Base-by-base conservation (phyloP, 2,888 invertebrate species). In the Perizoma affinitatum region DNA sequence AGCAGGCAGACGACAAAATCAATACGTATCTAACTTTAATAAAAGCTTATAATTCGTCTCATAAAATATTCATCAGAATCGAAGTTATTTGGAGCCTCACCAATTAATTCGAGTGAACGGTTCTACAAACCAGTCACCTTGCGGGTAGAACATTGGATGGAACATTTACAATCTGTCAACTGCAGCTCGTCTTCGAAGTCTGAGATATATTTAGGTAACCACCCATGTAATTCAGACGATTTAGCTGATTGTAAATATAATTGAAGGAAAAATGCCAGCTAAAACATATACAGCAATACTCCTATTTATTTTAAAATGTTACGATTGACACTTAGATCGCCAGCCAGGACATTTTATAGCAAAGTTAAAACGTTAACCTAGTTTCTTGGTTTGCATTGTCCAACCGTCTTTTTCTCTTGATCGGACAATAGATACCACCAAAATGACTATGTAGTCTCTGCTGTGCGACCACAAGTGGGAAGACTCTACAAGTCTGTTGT, bases 41-140 rank as follows among this genome's bases (percentile, higher is more conserved):
- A 56, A 44, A 54, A 54, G 45, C 55, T 63, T 55, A 50, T 40
- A 40, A 55, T 58, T 53, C 51, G 10, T 53, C 58, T 59, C 52
- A 55, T 63, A 58, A 49, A 63, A 63, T 63, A 63, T 63, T 63
- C 63, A 63, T 58, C 63, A 63, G 58, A 42, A 11, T 45, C 58
- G 53, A 55, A 58, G 58, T 63, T 63, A 59, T 59, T 58, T 63
- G 58, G 58, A 53, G 52, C 55, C 58, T 38, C 49, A 51, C 54
- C 55, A 61, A 65, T 66, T 68, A 68, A 59, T 59, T 48, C 47
- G 52, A 63, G 55, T 56, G 60, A 52, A 54, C 52, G 44, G 47
- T 54, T 54, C 59, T 55, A 22, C 52, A 46, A 58, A 38, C 41
- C 62, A 58, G 63, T 58, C 63, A 58, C 58, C 61, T 61, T 57